A percentile compares a stretch with the other conserved stretches of the same genome.
Conservation (phyloP, 2,888 invertebrate genomes). For the Limenitis camilla region DNA sequence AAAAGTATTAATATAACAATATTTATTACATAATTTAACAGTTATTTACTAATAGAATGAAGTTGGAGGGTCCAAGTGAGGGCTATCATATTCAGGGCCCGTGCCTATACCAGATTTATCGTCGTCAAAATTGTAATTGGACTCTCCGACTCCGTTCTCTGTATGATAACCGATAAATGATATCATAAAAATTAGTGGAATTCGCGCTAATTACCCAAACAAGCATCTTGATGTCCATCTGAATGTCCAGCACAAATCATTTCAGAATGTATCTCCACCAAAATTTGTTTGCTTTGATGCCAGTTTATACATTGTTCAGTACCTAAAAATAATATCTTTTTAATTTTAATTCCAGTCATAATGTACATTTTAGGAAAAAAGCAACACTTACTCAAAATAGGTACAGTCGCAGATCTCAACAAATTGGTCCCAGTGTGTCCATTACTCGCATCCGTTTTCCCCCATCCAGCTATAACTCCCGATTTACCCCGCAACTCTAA, state of each 20-base stretch:
- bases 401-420: conserved; percentile 85
- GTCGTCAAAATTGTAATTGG: too few species aligned
- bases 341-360: background rate
- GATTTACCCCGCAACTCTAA: conserved; percentile 52
- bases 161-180: too few species aligned
- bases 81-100: too few species aligned
- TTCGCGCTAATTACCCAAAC: conserved; percentile 82
- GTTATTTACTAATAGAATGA: too few species aligned
- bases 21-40: too few species aligned
- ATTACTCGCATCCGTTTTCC: conserved; percentile 82
- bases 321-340: conserved; percentile 57
- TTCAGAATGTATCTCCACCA: conserved; percentile 80
- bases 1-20: too few species aligned
- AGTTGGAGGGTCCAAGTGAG: too few species aligned
- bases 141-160: too few species aligned
- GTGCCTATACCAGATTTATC: too few species aligned
- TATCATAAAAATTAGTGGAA: too few species aligned
- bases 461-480: conserved; percentile 85
- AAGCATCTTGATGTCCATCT: conserved; percentile 87
- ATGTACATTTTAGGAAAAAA: background rate
- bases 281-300: conserved; percentile 87
- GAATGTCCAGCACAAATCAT: conserved; percentile 92
- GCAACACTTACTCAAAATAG: conserved; percentile 80
- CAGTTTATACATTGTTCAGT: conserved; percentile 84
- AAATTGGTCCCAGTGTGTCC: conserved; percentile 87